Percentiles rank a stretch among this genome's conserved stretches.
These are phyloP conservation scores for Antitype chi DNA, from an alignment of 2,888 invertebrate genomes.

Conservation along the genomic window DNA sequence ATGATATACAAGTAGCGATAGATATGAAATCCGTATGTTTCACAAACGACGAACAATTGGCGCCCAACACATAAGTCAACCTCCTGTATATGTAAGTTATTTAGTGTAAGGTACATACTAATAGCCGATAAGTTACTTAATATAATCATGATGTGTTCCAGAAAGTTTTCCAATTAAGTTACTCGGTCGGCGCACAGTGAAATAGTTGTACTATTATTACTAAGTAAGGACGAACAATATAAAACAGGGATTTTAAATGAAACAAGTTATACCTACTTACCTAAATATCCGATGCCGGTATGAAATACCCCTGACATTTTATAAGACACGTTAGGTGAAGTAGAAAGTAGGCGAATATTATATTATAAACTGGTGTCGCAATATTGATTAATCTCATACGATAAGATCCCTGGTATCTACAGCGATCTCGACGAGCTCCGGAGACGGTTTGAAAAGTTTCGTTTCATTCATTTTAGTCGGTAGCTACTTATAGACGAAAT, in stretches of 20 bases:
- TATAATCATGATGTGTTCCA: slow-evolving; percentile 85
- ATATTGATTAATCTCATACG: slow-evolving; percentile 16
- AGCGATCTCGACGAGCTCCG: slow-evolving; percentile 6
- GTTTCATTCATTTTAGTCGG: slow-evolving; percentile 31
- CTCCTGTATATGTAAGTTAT: slow-evolving; percentile 20
- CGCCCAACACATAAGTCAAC: slow-evolving; percentile 20
- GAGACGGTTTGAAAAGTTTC: background rate
- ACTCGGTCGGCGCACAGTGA: slow-evolving; percentile 76
- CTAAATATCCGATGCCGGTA: slow-evolving; percentile 68
- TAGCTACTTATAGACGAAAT: slow-evolving; percentile 13
- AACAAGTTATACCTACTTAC: slow-evolving; percentile 69
- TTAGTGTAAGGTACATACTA: slow-evolving; percentile 52
- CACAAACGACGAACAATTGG: background rate
- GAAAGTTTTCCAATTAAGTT: slow-evolving; percentile 84
- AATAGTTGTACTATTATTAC: slow-evolving; percentile 72
- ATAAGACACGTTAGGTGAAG: slow-evolving; percentile 71
- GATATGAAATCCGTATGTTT: slow-evolving; percentile 1
- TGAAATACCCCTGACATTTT: slow-evolving; percentile 66
- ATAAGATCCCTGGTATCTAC: slow-evolving; percentile 1
- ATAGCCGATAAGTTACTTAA: slow-evolving; percentile 64
- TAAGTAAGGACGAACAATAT: slow-evolving; percentile 79
- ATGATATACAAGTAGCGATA: slow-evolving; percentile 12
- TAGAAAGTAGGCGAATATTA: slow-evolving; percentile 65
- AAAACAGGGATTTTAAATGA: slow-evolving; percentile 86
- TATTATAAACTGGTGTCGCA: slow-evolving; percentile 44